Conservation (phyloP, 1,140 invertebrate species). For the Sesamia nonagrioides region DNA sequence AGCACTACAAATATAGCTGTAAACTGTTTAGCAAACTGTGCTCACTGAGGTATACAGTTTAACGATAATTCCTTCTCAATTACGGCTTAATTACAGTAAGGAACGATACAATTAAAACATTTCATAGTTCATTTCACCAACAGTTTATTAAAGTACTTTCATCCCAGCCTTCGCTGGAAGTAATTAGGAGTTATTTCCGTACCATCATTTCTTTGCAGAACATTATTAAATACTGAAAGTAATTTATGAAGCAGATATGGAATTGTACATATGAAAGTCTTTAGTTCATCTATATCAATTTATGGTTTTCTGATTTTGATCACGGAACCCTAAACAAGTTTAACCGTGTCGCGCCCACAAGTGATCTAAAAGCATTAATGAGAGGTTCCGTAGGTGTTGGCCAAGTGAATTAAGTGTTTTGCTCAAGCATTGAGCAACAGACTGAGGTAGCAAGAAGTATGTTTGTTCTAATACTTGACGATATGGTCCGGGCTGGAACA, state of each 20-base stretch:
- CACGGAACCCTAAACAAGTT: slow-evolving; percentile 18
- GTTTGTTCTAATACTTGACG: background rate
- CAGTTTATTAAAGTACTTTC: slow-evolving; percentile 8
- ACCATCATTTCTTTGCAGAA: background rate
- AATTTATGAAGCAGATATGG: no score
- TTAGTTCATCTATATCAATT: no score
- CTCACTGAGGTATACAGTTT: slow-evolving; percentile 8
- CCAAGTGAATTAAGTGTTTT: slow-evolving; percentile 21
- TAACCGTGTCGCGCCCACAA: slow-evolving; percentile 25
- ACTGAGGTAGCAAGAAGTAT: slow-evolving; percentile 1
- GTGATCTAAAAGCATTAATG: slow-evolving; percentile 44
- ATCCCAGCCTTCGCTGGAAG: background rate
- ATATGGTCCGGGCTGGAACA: background rate
- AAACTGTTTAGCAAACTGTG: background rate
- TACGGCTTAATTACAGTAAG: background rate
- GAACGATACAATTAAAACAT: slow-evolving; percentile 1
- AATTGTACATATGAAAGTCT: no score
- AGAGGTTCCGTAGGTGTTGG: slow-evolving; percentile 37
- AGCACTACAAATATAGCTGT: background rate
- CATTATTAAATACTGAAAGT: no score
- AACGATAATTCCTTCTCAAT: background rate
- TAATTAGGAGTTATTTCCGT: background rate
- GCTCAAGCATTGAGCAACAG: slow-evolving; percentile 4
- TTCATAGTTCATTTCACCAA: background rate
- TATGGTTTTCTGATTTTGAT: background rate